A percentile compares a stretch with the other conserved stretches of the same genome.
Evolutionary conservation across 2,113 vertebrate genomes (phyloP).

Genomic region (Butastur rufipennis): DNA sequence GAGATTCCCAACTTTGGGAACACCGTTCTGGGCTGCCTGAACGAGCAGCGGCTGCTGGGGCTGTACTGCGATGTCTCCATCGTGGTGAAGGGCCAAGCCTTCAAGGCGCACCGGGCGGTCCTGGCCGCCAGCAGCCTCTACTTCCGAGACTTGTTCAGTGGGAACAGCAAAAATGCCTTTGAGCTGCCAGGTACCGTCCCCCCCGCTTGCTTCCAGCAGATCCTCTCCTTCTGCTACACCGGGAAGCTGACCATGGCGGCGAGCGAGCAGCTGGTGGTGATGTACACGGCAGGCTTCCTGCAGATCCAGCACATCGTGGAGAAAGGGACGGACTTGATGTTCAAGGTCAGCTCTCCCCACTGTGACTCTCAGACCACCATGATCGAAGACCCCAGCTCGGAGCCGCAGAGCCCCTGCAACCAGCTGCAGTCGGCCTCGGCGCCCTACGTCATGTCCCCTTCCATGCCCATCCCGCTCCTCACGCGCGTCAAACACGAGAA

Average conservation of each 20-base stretch:
- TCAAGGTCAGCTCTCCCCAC: conserved; percentile 97
- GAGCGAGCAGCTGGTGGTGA: conserved; percentile 98
- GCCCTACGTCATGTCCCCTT: conserved; percentile 83
- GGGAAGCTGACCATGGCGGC: conserved; percentile 98
- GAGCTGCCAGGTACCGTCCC: conserved; percentile 95
- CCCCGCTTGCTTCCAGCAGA: conserved; percentile 96
- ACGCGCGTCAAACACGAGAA: conserved; percentile 91
- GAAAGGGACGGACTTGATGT: conserved; percentile 95
- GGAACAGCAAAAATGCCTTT: conserved; percentile 93
- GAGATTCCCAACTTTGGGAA: conserved; percentile 99
- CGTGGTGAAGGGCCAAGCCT: conserved; percentile 95
- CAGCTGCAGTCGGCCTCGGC: conserved; percentile 74
- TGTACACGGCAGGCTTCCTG: conserved; percentile 99
- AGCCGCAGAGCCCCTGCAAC: conserved; percentile 92
- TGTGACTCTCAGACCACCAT: conserved; percentile 97
- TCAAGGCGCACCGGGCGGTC: conserved; percentile 95
- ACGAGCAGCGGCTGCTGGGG: conserved; percentile 94
- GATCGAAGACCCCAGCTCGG: conserved; percentile 90
- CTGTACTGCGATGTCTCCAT: conserved; percentile 99
- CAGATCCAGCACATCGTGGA: conserved; percentile 99
- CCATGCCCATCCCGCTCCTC: conserved; percentile 79
- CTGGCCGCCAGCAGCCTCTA: conserved; percentile 97
- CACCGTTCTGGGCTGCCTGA: conserved; percentile 94
- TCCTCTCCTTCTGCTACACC: conserved; percentile 97
- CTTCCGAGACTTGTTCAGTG: conserved; percentile 95